Evolutionary conservation across 2,888 invertebrate species (phyloP).

Genomic region (Drosophila planitibia): DNA sequence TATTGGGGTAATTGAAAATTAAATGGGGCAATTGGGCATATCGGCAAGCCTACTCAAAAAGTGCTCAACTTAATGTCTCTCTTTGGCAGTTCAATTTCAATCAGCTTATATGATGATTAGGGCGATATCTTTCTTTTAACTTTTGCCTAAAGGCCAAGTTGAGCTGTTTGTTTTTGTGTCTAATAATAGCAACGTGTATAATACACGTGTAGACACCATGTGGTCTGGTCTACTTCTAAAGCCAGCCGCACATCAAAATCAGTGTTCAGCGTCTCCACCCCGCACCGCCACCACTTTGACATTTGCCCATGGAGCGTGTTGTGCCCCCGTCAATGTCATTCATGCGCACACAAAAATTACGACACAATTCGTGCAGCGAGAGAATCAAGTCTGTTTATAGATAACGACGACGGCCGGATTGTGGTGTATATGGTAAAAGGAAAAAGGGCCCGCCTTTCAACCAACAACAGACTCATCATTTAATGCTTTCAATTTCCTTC

Average conservation of each 20-base stretch:
- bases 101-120: conserved; percentile 45
- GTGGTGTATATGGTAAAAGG: neutral
- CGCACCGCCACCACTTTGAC: conserved; percentile 52
- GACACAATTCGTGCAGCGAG: conserved; percentile 46
- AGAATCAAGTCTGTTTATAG: conserved; percentile 43
- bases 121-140: conserved; percentile 26
- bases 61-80: conserved; percentile 22
- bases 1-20: neutral
- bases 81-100: conserved; percentile 30
- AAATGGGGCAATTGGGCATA: conserved; percentile 13
- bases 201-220: conserved; percentile 40
- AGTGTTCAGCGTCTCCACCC: neutral
- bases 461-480: conserved; percentile 64
- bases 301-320: conserved; percentile 66
- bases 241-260: conserved; percentile 32
- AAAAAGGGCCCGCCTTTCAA: conserved; percentile 18
- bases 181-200: conserved; percentile 48
- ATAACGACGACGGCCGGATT: conserved; percentile 6
- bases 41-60: conserved; percentile 18
- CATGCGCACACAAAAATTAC: conserved; percentile 55
- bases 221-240: conserved; percentile 49
- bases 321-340: conserved; percentile 54
- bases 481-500: conserved; percentile 66
- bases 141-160: conserved; percentile 2
- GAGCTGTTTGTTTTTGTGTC: conserved; percentile 14